phyloP scores from a whole-genome alignment of 2,113 vertebrate species.

The Chaetorhynchus papuensis region DNA sequence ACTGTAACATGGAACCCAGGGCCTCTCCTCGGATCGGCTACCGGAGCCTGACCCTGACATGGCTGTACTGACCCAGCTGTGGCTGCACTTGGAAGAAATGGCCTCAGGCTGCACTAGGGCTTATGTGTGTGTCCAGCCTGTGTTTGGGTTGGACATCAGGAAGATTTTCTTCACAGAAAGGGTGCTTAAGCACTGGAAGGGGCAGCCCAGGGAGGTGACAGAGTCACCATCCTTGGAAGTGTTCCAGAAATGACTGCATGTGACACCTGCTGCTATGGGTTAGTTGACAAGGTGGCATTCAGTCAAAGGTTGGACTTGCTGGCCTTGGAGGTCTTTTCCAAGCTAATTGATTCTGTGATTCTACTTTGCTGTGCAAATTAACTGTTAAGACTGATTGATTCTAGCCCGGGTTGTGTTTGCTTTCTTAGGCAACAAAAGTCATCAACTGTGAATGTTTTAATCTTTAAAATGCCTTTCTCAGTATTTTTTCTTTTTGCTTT shows the following conservation, averaged over 20 bases:
- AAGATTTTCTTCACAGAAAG: not conserved
- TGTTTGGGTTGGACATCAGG: fast-evolving
- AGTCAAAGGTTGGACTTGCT: not conserved
- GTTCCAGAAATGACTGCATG: not conserved
- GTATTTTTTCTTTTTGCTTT: not conserved
- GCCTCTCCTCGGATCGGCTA: not conserved
- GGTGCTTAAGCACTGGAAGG: not conserved
- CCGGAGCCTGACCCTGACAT: not conserved
- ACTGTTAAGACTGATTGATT: not conserved
- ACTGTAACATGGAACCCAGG: not conserved
- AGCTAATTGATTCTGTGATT: not conserved
- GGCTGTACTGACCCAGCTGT: not conserved
- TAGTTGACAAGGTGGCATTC: not conserved
- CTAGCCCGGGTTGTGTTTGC: not conserved
- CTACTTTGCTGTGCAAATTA: not conserved
- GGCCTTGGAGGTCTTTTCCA: not conserved
- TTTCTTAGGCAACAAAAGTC: not conserved
- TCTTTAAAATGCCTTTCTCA: not conserved
- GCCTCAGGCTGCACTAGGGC: not conserved
- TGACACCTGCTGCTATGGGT: not conserved
- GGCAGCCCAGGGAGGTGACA: not conserved
- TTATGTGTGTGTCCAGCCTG: not conserved
- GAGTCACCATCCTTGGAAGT: not conserved
- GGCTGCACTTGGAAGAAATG: not conserved
- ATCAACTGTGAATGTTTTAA: not conserved